Percentiles rank a stretch among this genome's conserved stretches.
Evolutionary conservation across 2,888 invertebrate genomes (phyloP).

Genomic region (Phasia obesa): DNA sequence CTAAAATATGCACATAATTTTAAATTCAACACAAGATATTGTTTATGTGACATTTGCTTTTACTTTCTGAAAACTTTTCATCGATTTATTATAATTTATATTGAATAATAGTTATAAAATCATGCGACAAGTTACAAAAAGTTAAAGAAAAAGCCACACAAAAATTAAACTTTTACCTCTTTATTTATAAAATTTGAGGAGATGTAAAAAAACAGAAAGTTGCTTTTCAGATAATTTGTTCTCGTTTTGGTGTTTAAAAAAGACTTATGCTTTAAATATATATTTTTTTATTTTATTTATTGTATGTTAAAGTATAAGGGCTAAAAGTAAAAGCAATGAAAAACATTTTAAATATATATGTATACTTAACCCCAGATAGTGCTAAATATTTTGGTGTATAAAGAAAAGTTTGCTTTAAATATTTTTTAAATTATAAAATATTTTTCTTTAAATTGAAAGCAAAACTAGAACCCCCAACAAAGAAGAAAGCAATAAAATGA

Average conservation of each 20-base stretch:
- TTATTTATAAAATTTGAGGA: constrained; percentile 31
- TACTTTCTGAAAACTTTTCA: constrained; percentile 21
- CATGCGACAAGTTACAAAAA: background rate
- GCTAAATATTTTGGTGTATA: no score
- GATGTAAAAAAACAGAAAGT: constrained; percentile 18
- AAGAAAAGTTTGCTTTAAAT: no score
- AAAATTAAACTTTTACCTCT: constrained; percentile 45
- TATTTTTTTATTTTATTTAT: no score
- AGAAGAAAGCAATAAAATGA: constrained; percentile 26
- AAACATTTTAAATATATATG: no score
- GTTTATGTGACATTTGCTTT: constrained; percentile 67
- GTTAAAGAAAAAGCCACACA: background rate
- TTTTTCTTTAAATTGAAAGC: constrained; percentile 34
- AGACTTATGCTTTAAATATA: no score
- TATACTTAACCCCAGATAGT: no score
- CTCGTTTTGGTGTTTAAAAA: no score
- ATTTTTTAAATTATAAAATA: constrained; percentile 19
- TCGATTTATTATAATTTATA: constrained; percentile 36
- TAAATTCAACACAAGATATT: constrained; percentile 58
- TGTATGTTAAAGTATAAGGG: no score
- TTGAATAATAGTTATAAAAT: constrained; percentile 11
- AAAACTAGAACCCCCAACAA: background rate
- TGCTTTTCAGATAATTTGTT: no score
- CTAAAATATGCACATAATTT: no score
- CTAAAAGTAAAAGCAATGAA: no score